Base-by-base conservation (phyloP, 1,140 invertebrate genomes). In the Armadillidium nasatum region DNA sequence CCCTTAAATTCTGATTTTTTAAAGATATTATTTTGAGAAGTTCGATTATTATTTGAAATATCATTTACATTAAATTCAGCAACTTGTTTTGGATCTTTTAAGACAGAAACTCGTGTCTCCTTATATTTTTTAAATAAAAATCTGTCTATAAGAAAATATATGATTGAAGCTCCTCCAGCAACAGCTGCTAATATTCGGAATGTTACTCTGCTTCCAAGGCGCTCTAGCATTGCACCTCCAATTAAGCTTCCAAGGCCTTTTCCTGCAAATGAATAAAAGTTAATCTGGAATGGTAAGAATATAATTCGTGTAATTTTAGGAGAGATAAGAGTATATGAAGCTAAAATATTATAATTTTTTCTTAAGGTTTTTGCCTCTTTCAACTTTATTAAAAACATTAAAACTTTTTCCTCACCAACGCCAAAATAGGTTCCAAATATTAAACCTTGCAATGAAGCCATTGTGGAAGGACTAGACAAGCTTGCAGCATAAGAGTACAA, bases 381-480 rank as follows among this genome's bases (percentile, higher is more conserved):
- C 11, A 60, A 15, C 11, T 60, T 19, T 60, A 60, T 4, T 19
- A 19, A 6, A 60, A 60, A 60, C 9, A 60, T 1, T 60, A 60
- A 60, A 60, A 60, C 11, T 60, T 19, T 60, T 15, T 4, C 10
- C 85, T 85, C 83, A 93, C 92, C 92, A 77, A 93, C 90, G 81
- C 91, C 92, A 83, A 91, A 92, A 82, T 93, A 93, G 7, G 94
- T 82, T 71, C 92, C 92, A 21, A 91, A 91, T 3, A 94, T 85
- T 67, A 94, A 85, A 70, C 93, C 92, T 84, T 94, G 92, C 76
- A 94, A 89, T n/a, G 91, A 93, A 19, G 90, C 91, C 78, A 93
- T 91, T 0, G 93, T 92, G 2, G 91, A 89, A n/a, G 88, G 88
- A 6, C 91, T 92, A 11, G 92, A 91, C 4, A 94, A 86, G 78